Base-by-base conservation (phyloP, 2,113 vertebrate species). In the Calidris pygmaea region DNA sequence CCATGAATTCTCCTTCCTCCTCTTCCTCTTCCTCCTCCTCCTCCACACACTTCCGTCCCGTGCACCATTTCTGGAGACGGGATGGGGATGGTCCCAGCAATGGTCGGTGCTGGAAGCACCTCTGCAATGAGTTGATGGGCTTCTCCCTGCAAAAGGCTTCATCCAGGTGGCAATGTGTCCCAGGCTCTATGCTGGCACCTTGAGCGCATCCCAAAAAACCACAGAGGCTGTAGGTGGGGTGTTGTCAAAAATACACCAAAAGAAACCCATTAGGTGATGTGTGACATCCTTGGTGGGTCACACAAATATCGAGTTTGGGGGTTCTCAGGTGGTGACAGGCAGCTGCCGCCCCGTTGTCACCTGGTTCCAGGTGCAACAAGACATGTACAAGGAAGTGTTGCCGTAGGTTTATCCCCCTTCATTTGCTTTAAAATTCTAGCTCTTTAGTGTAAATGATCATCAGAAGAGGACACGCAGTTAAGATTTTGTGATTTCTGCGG, bases 161-260 rank as follows among this genome's bases (percentile, higher is more conserved):
- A 26, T 68, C 75, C 11, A 1, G 34, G 24, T 22, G 29, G 24
- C 20, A 43, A 35, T 52, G 29, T 3, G 4, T 79, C 62, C 34
- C 3, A 1, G 13, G 48, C 11, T 34, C 34, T 39, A 0, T 2
- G 2, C 8, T 5, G 7, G 32, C 62, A 32, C 41, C 50, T 39
- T 55, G 35, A 45, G 21, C 10, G 2, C 50, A 50, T 14, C 50
- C 43, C n/a, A 22, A 83, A 86, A 50, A 59, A 4, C 55, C 37
- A 19, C 1, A 19, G 30, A 68, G 19, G 3, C 19, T 12, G 0
- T 35, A 39, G 32, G 26, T 7, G 14, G 8, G 20, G 18, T 45
- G 26, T 9, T 89, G 56, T 43, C 26, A 43, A 90, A 87, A 79
- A 45, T 6, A 43, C 12, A 35, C 29, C 12, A 3, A 20, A 65